phyloP scores from a whole-genome alignment of 2,797 vertebrate genomes.

The Anguilla megastoma region DNA sequence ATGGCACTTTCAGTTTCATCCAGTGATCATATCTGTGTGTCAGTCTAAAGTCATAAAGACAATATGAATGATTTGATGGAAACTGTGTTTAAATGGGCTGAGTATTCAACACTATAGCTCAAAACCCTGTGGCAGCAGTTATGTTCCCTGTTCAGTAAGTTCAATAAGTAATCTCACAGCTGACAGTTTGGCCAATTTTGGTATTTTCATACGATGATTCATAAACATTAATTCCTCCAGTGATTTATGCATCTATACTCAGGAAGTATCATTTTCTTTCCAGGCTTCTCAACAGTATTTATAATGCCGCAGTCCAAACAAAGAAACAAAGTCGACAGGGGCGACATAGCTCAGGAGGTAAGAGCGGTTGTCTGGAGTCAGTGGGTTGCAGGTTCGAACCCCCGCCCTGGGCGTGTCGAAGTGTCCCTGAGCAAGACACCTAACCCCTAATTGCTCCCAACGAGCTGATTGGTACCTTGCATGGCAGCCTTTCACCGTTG shows the following conservation, averaged over 20 bases:
- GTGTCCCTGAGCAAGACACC: no score
- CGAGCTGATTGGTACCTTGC: no score
- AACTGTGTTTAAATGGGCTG: background rate
- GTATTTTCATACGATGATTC: background rate
- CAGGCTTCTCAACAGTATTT: background rate
- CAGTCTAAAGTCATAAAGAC: background rate
- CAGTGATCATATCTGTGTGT: background rate
- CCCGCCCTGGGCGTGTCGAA: no score
- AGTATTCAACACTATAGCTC: background rate
- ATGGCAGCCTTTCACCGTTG: no score
- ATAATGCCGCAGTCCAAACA: background rate
- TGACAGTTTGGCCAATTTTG: background rate
- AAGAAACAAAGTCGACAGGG: no score
- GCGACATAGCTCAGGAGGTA: no score
- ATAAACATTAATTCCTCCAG: background rate
- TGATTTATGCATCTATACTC: background rate
- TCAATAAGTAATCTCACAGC: background rate
- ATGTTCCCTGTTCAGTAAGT: background rate
- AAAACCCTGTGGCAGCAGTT: background rate
- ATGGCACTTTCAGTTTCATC: background rate
- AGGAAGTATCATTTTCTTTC: background rate
- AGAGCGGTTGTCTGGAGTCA: no score
- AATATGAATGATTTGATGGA: background rate
- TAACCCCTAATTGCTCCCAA: no score
- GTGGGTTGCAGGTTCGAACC: no score